Percentiles rank a stretch among this genome's conserved stretches.
phyloP scores from a whole-genome alignment of 2,888 invertebrate species.

The Caenorhabditis sinica region DNA sequence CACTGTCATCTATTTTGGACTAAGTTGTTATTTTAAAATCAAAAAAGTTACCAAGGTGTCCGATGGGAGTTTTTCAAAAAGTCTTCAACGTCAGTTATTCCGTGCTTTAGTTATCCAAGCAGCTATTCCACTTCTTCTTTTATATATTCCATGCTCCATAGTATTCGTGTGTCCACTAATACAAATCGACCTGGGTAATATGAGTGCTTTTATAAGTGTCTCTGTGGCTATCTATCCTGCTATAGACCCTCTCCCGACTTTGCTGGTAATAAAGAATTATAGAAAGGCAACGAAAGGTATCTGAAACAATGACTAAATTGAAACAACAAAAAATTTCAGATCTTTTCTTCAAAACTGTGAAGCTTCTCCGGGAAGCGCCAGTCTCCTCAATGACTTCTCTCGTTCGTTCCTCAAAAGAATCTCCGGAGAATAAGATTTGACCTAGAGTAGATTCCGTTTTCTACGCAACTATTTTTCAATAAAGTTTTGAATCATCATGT shows the following conservation, averaged over 20 bases:
- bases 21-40: conserved; percentile 48
- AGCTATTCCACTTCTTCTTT: conserved; percentile 39
- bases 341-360: conserved; percentile 7
- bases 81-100: conserved; percentile 42
- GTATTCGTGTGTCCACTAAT: conserved; percentile 45
- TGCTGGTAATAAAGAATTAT: conserved; percentile 35
- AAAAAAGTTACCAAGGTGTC: background rate
- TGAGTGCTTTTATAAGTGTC: conserved; percentile 51
- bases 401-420: background rate
- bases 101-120: conserved; percentile 43
- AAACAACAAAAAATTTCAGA: conserved; percentile 6
- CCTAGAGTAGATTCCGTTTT: background rate
- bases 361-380: conserved; percentile 26
- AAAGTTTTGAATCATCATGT: background rate
- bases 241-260: conserved; percentile 42
- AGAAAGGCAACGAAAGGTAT: conserved; percentile 32
- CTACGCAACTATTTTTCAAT: background rate
- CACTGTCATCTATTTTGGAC: conserved; percentile 41
- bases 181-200: conserved; percentile 38
- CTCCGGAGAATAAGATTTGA: conserved; percentile 1
- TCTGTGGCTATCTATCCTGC: conserved; percentile 50
- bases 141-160: conserved; percentile 55
- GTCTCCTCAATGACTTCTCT: conserved; percentile 10
- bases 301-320: background rate
- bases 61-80: conserved; percentile 23